Conservation (phyloP, 2,888 invertebrate genomes). For the Nasonia oneida region DNA sequence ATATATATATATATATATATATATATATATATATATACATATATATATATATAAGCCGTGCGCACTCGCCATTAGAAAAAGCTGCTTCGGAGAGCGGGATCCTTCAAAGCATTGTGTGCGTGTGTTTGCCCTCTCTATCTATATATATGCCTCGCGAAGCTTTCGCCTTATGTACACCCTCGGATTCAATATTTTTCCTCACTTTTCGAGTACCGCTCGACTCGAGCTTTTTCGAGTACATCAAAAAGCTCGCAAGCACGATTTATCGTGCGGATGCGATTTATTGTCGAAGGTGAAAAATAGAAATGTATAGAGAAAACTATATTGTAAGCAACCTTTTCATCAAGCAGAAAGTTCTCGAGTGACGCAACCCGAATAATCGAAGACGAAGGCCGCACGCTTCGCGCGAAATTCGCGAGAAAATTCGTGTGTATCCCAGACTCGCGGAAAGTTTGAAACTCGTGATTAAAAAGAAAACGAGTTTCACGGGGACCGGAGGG, state of each 20-base stretch:
- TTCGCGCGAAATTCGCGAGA: neutral
- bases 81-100: neutral
- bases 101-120: slow-evolving; percentile 1
- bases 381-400: neutral
- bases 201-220: neutral
- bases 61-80: slow-evolving; percentile 50
- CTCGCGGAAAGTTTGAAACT: slow-evolving; percentile 12
- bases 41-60: slow-evolving; percentile 62
- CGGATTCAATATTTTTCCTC: neutral
- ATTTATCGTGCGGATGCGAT: neutral
- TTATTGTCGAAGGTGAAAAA: neutral
- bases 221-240: too few species aligned
- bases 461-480: neutral
- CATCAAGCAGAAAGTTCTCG: slow-evolving; percentile 5
- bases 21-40: slow-evolving; percentile 40
- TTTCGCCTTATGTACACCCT: neutral
- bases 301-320: too few species aligned
- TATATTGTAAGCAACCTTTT: neutral
- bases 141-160: neutral
- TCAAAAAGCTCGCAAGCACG: neutral
- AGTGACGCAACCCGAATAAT: neutral
- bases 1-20: slow-evolving; percentile 44
- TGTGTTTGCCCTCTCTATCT: neutral
- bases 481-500: neutral
- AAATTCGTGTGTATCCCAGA: neutral